These are phyloP conservation scores for Ciconia nigra DNA, from an alignment of 2,797 vertebrate genomes.

Conservation along the genomic window DNA sequence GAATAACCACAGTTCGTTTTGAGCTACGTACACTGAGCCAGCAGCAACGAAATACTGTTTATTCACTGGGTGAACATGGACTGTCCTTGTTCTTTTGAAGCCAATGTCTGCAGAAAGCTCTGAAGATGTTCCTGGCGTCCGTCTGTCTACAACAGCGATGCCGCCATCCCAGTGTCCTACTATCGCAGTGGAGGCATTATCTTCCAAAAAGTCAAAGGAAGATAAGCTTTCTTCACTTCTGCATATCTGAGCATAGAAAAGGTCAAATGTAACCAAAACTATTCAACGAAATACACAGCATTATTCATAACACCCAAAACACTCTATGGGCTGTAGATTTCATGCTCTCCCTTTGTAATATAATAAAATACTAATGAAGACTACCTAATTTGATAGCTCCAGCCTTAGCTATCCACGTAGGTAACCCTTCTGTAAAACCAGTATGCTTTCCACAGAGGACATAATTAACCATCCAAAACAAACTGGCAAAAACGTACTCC, in stretches of 20 bases:
- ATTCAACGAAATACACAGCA: rapidly evolving
- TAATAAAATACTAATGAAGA: background rate
- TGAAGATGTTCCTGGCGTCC: slow-evolving; percentile 70
- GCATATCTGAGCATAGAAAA: slow-evolving; percentile 76
- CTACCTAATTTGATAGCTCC: background rate
- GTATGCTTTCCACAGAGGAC: background rate
- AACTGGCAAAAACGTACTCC: background rate
- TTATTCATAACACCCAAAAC: background rate
- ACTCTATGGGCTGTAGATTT: background rate
- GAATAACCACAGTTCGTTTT: rapidly evolving
- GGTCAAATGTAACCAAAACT: background rate
- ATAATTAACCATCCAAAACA: background rate
- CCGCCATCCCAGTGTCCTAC: slow-evolving; percentile 76
- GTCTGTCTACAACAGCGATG: slow-evolving; percentile 80
- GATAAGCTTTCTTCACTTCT: slow-evolving; percentile 70
- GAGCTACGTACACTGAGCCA: slow-evolving; percentile 74
- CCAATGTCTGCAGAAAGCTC: slow-evolving; percentile 75
- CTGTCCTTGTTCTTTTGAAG: slow-evolving; percentile 71
- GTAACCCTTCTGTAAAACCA: background rate
- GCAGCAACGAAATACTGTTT: slow-evolving; percentile 84
- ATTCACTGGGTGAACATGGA: slow-evolving; percentile 84
- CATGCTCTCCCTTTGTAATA: background rate
- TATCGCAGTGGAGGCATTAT: slow-evolving; percentile 75
- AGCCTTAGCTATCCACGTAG: background rate
- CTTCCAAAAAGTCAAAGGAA: slow-evolving; percentile 86